Base-by-base conservation (phyloP, 2,888 invertebrate genomes). In the Trachelus stipa region DNA sequence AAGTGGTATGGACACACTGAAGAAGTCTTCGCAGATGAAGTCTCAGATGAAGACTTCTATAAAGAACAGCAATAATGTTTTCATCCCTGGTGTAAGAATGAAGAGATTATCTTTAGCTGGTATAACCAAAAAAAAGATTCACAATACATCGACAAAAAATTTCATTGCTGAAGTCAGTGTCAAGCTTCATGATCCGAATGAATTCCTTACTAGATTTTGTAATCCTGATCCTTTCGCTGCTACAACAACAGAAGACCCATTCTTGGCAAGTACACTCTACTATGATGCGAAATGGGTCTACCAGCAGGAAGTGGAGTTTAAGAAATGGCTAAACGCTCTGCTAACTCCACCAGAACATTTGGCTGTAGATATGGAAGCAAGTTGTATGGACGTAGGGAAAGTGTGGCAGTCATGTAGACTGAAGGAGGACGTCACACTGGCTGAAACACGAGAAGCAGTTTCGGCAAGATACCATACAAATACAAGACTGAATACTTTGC, bases 261-360 rank as follows among this genome's bases (percentile, higher is more conserved):
- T 96, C 85, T 88, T 94, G 68, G 94, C 94, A 0, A 87, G 94
- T 0, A 93, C 94, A 0, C 93, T 95, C 87, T 95, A 94, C 87
- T 94, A 95, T 83, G 95, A 96, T 85, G 94, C 95, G 81, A 92
- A 93, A 83, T 95, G 95, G 87, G 93, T 97, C 1, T 93, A 94
- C 73, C 93, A 94, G 79, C 95, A 96, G 89, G 95, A 96, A 90
- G 92, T 88, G 0, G 94, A 95, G 86, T 95, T 96, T 80, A 95
- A 94, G 87, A 95, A 95, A 84, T 97, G 96, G 96, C 91, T 97
- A 0, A 97, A 97, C 90, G 95, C 94, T 12, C 92, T 97, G 76
- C 92, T 97, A 11, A 95, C 96, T 4, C 95, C 96, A 1, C 96
- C 96, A 0, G 90, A 91, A 76, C 88, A 90, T 77, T 81, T 90